Base-by-base conservation (phyloP, 2,113 vertebrate species). In the Halcyon senegalensis region DNA sequence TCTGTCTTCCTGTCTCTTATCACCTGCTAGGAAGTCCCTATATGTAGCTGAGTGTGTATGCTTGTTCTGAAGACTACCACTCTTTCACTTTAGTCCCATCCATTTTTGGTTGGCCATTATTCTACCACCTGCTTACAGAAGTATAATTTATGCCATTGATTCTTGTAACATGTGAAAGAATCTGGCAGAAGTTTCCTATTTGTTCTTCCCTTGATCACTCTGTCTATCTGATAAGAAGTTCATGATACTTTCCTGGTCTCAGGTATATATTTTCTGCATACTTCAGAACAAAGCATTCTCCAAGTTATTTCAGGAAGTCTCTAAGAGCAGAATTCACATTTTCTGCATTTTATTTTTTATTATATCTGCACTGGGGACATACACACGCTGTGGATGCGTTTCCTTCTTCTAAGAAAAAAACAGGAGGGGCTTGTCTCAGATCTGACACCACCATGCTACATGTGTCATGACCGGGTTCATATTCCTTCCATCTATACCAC, bases 151-250 rank as follows among this genome's bases (percentile, higher is more conserved):
- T 86, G 33, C 2, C 46, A 46, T 59, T 85, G 37, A 39, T 58
- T 92, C 59, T 84, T 56, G 25, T 37, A 95, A 75, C 31, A 72
- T 62, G 43, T 80, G 70, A 46, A 81, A 73, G 39, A 28, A 90
- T 87, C 50, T 90, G 68, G 46, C 39, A 94, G 64, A 77, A 73
- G 20, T 82, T 93, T 90, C 35, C 33, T 77, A 46, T 76, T 80
- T 94, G 13, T 79, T 89, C 86, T 91, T 91, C 68, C 43, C 69
- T 87, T 90, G 76, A 79, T 94, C 79, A 91, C 30, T 90, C 59
- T 31, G 51, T 94, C 60, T 72, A 46, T 76, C 72, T 51, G 87
- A 75, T 82, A 90, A 94, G 60, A 84, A 89, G 72, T 35, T 81
- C 68, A 53, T 2, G 1, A 62, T 50, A 89, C 27, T 86, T 84